A percentile compares a stretch with the other conserved stretches of the same genome.
Conservation (phyloP, 2,113 vertebrate genomes). For the Orycteropus afer region DNA sequence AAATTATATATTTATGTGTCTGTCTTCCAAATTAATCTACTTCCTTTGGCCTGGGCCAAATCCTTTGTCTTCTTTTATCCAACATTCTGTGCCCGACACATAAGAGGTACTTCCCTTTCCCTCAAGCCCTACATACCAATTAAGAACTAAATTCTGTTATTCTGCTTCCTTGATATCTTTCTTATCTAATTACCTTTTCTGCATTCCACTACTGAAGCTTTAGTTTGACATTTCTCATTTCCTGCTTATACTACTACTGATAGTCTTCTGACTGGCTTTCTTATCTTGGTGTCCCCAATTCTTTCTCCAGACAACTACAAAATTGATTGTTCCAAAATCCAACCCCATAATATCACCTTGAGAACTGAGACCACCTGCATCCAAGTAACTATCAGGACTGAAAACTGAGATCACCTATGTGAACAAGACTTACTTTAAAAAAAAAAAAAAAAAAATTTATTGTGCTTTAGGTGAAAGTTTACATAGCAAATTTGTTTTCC, state of each 20-base stretch:
- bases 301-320: neutral
- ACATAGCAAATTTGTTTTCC: too few species aligned
- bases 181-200: neutral
- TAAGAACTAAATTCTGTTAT: neutral
- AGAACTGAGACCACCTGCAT: neutral
- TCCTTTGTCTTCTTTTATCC: neutral
- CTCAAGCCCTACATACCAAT: neutral
- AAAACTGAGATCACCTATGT: neutral
- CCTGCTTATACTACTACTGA: neutral
- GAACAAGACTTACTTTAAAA: neutral
- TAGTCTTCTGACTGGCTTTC: neutral
- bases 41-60: neutral
- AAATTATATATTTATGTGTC: neutral
- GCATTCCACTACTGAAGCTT: neutral
- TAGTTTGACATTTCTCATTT: neutral
- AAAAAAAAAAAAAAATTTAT: too few species aligned
- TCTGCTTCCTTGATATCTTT: neutral
- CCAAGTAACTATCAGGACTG: neutral
- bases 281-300: neutral
- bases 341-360: neutral
- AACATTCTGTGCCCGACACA: neutral
- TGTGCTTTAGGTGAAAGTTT: too few species aligned
- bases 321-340: neutral
- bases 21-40: neutral
- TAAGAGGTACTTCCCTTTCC: neutral